phyloP scores from a whole-genome alignment of 2,113 vertebrate genomes.

The Typhlomys cinereus region DNA sequence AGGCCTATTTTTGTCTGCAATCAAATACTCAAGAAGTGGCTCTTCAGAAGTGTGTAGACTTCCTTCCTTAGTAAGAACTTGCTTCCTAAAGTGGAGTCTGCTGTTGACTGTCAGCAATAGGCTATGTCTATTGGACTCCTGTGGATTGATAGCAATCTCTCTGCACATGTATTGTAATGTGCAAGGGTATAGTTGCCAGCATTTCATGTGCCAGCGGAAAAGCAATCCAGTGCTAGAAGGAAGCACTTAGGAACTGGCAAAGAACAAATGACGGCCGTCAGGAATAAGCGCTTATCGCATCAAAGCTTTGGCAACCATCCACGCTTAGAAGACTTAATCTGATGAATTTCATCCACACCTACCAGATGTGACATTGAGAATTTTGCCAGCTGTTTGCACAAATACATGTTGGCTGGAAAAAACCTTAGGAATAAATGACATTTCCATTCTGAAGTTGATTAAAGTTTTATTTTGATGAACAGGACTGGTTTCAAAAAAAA shows the following conservation, averaged over 20 bases:
- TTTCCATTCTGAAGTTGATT: constrained; percentile 70
- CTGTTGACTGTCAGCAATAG: constrained; percentile 51
- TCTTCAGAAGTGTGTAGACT: constrained; percentile 48
- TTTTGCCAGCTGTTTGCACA: constrained; percentile 78
- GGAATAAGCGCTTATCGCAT: constrained; percentile 77
- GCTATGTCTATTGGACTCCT: constrained; percentile 20
- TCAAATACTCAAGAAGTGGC: constrained; percentile 58
- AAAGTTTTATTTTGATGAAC: constrained; percentile 58
- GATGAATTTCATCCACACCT: constrained; percentile 81
- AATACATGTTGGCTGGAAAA: constrained; percentile 66
- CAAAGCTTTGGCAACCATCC: constrained; percentile 80
- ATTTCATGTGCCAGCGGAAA: constrained; percentile 80
- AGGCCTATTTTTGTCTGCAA: constrained; percentile 69
- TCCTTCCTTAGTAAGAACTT: constrained; percentile 48
- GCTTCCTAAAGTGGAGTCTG: not conserved
- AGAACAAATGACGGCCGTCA: constrained; percentile 78
- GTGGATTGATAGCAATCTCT: constrained; percentile 55
- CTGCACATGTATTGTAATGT: constrained; percentile 58
- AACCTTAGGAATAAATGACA: constrained; percentile 50
- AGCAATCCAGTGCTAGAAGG: constrained; percentile 72
- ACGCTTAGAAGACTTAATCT: constrained; percentile 79
- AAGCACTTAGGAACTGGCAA: constrained; percentile 83
- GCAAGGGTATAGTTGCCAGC: constrained; percentile 68
- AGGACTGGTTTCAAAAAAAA: constrained; percentile 3
- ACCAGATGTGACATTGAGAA: constrained; percentile 80